Conservation (phyloP, 2,113 vertebrate species). For the Physeter macrocephalus region DNA sequence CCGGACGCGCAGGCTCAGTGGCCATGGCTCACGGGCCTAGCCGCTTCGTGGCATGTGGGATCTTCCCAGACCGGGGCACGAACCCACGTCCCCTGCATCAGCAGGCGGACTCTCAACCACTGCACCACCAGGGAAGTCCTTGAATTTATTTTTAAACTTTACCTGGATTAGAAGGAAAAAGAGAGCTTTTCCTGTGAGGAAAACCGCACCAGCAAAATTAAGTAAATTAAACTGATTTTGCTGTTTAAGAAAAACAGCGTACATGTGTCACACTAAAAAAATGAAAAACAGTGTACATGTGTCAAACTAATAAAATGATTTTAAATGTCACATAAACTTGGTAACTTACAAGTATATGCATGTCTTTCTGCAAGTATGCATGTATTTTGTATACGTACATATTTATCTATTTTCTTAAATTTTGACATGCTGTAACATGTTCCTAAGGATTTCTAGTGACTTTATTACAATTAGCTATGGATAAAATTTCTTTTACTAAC, state of each 20-base stretch:
- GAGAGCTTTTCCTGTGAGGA: not conserved
- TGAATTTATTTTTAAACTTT: constrained; percentile 2
- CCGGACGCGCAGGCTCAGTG: too few relatives aligned
- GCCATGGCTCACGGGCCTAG: too few relatives aligned
- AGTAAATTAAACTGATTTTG: not conserved
- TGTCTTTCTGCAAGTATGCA: not conserved
- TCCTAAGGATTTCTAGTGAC: not conserved
- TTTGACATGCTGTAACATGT: not conserved
- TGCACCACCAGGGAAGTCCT: too few relatives aligned
- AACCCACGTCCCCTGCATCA: too few relatives aligned
- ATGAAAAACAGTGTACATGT: too few relatives aligned
- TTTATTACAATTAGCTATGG: not conserved
- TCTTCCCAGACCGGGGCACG: too few relatives aligned
- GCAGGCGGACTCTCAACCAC: too few relatives aligned
- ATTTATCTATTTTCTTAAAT: not conserved
- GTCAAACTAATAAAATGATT: not conserved
- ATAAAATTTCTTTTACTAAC: not conserved
- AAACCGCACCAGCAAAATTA: not conserved
- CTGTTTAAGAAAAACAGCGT: not conserved
- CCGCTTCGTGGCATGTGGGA: too few relatives aligned
- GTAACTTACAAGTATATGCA: not conserved
- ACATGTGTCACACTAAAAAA: too few relatives aligned
- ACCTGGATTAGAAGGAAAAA: not conserved
- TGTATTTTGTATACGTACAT: not conserved
- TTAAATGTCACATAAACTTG: not conserved